These are phyloP conservation scores for Eucriotettix oculatus DNA, from an alignment of 2,888 invertebrate genomes.

Conservation along the genomic window DNA sequence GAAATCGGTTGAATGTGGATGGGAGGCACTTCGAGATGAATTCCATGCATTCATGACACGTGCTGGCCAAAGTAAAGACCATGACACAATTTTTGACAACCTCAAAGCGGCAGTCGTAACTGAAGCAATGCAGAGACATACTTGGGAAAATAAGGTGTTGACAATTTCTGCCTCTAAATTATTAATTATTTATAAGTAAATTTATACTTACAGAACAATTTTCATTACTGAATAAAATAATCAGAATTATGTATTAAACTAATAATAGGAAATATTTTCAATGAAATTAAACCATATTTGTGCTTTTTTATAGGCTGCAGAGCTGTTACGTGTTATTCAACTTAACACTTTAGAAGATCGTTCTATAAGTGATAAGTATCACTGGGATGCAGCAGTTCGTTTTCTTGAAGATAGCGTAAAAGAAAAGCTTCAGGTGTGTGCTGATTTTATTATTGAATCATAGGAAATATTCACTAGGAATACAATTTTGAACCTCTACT, in stretches of 20 bases:
- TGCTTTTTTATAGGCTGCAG: conserved; percentile 34
- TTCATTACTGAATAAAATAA: too few relatives aligned
- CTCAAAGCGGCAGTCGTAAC: conserved; percentile 77
- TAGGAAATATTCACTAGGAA: too few relatives aligned
- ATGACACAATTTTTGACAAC: conserved; percentile 80
- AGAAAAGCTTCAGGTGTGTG: conserved; percentile 31
- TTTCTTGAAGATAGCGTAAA: conserved; percentile 77
- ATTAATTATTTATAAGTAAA: too few relatives aligned
- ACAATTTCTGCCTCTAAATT: too few relatives aligned
- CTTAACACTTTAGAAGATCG: conserved; percentile 85
- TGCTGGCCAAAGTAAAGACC: conserved; percentile 47
- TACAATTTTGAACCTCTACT: too few relatives aligned
- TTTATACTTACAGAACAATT: too few relatives aligned
- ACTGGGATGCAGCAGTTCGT: conserved; percentile 86
- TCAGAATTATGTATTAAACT: too few relatives aligned
- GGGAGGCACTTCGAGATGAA: conserved; percentile 66
- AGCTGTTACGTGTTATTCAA: conserved; percentile 86
- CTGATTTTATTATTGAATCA: too few relatives aligned
- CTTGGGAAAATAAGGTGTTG: conserved; percentile 83
- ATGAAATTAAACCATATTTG: too few relatives aligned
- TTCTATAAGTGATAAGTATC: conserved; percentile 64
- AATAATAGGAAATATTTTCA: too few relatives aligned
- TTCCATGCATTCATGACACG: conserved; percentile 52
- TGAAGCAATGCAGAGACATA: conserved; percentile 69
- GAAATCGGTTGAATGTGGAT: conserved; percentile 68